phyloP scores from a whole-genome alignment of 2,797 vertebrate genomes.

The Toxotes lorentzi region DNA sequence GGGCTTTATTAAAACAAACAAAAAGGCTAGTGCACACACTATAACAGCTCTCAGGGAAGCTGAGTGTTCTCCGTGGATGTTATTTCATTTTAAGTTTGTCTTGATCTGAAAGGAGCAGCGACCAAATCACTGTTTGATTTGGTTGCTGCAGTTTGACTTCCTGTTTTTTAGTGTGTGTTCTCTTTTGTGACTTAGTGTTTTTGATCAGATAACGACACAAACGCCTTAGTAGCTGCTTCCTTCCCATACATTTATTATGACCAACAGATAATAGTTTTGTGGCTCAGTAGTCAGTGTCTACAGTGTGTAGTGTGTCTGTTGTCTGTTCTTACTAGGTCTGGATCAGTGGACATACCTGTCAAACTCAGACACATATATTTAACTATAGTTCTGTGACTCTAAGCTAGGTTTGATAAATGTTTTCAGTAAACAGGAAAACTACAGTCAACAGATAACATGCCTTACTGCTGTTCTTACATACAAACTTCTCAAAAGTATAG shows the following conservation, averaged over 20 bases:
- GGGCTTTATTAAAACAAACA: conserved; percentile 60
- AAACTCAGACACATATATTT: conserved; percentile 17
- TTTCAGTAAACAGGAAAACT: conserved; percentile 34
- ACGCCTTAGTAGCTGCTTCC: neutral
- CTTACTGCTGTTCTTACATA: conserved; percentile 23
- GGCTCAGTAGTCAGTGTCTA: neutral
- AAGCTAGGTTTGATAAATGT: neutral
- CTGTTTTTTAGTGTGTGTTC: conserved; percentile 22
- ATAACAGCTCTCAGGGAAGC: conserved; percentile 6
- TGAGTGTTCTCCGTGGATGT: neutral
- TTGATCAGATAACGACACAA: conserved; percentile 11
- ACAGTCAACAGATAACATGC: neutral
- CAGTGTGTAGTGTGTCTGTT: neutral
- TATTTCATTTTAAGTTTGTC: neutral
- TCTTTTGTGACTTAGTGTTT: neutral
- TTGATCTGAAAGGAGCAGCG: neutral
- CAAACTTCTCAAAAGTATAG: neutral
- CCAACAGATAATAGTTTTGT: neutral
- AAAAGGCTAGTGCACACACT: conserved; percentile 7
- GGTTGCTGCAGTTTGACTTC: conserved; percentile 40
- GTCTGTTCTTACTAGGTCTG: neutral
- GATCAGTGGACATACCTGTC: neutral
- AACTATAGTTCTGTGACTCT: neutral
- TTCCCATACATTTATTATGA: neutral
- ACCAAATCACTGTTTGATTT: conserved; percentile 56